These are phyloP conservation scores for Capitulum mitella DNA, from an alignment of 2,888 invertebrate species.

Conservation along the genomic window DNA sequence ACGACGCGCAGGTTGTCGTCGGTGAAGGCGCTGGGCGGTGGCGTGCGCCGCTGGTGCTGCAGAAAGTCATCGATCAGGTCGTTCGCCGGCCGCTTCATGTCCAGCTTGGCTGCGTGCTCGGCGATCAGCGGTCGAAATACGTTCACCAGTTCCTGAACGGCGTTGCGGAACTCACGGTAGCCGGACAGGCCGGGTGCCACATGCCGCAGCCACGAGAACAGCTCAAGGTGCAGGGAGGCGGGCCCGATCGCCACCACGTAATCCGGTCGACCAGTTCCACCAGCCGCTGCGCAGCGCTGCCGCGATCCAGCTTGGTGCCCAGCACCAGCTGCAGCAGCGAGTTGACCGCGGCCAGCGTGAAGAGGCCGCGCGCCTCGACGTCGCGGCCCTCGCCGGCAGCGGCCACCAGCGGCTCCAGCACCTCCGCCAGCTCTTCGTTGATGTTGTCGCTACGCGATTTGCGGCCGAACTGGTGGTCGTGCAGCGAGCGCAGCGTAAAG, in stretches of 20 bases:
- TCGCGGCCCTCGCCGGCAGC: neutral
- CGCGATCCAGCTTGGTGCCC: neutral
- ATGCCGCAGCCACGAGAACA: conserved; percentile 63
- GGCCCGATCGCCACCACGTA: conserved; percentile 51
- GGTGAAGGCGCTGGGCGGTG: neutral
- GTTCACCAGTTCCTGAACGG: neutral
- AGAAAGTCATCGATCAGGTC: neutral
- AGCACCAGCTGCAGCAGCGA: neutral
- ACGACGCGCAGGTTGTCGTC: neutral
- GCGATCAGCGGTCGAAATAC: neutral
- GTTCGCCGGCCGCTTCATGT: conserved; percentile 31
- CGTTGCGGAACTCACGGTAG: conserved; percentile 48
- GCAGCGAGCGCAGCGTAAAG: conserved; percentile 65
- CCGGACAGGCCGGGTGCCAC: conserved; percentile 69
- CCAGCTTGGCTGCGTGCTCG: neutral
- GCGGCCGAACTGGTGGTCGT: conserved; percentile 73
- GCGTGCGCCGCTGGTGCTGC: neutral
- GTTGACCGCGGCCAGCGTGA: neutral
- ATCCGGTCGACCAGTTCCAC: neutral
- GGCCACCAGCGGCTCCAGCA: conserved; percentile 65
- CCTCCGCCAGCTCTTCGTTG: conserved; percentile 55
- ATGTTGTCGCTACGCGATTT: conserved; percentile 65
- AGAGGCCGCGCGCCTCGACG: neutral
- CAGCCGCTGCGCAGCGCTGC: neutral
- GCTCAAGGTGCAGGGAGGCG: conserved; percentile 54